Percentiles rank a stretch among this genome's conserved stretches.
phyloP scores from a whole-genome alignment of 2,888 invertebrate genomes.

The Drosophila vallismaia region DNA sequence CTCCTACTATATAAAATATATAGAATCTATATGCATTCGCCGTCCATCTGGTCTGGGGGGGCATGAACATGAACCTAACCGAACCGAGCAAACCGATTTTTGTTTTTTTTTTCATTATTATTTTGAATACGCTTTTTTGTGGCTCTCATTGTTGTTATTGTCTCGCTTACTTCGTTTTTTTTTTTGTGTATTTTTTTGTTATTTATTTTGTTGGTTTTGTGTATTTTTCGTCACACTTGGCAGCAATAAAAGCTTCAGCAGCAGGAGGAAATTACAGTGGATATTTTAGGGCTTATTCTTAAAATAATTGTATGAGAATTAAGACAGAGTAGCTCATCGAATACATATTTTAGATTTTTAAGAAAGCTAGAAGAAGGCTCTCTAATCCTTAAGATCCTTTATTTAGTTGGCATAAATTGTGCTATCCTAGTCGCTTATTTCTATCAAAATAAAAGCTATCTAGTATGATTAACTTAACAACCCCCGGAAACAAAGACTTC shows the following conservation, averaged over 20 bases:
- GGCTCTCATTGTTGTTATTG: constrained; percentile 62
- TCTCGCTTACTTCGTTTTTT: constrained; percentile 46
- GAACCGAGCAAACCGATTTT: constrained; percentile 55
- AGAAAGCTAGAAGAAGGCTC: no score
- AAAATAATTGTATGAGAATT: no score
- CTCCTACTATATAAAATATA: constrained; percentile 1
- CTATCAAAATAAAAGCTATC: background rate
- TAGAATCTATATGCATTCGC: background rate
- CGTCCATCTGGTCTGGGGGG: constrained; percentile 44
- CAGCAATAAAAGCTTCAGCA: constrained; percentile 55
- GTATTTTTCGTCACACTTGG: constrained; percentile 78
- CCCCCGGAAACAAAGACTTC: background rate
- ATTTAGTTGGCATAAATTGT: background rate
- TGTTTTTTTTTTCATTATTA: constrained; percentile 62
- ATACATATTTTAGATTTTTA: no score
- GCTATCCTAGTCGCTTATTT: background rate
- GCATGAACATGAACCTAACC: constrained; percentile 50
- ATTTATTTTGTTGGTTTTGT: constrained; percentile 67
- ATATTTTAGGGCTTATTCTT: background rate
- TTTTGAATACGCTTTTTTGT: constrained; percentile 75
- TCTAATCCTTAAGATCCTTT: no score
- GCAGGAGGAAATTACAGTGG: constrained; percentile 30
- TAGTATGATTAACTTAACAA: background rate
- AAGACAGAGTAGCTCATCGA: no score
- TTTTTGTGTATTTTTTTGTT: constrained; percentile 18